Evolutionary conservation across 1,140 invertebrate species (phyloP).

Genomic region (Notospermus geniculatus): DNA sequence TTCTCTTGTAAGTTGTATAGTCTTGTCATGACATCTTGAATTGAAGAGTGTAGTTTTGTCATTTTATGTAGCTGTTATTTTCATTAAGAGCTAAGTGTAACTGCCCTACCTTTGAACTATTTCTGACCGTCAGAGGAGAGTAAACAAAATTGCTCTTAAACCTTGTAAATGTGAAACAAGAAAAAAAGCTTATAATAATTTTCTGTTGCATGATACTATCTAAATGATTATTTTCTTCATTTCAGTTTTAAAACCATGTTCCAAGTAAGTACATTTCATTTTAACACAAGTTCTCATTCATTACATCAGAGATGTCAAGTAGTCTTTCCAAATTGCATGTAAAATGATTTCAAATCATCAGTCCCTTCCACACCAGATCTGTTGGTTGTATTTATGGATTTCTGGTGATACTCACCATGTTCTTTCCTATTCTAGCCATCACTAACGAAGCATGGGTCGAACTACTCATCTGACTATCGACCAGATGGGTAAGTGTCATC

Average conservation of each 20-base stretch:
- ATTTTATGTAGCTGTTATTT: background rate
- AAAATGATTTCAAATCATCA: background rate
- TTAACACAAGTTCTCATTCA: too few relatives aligned
- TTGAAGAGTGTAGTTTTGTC: background rate
- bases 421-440: conserved; percentile 28
- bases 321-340: background rate
- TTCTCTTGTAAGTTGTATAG: conserved; percentile 43
- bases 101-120: too few relatives aligned
- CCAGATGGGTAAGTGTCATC: conserved; percentile 16
- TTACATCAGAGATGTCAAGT: too few relatives aligned
- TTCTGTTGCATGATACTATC: background rate
- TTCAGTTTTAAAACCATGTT: conserved; percentile 43
- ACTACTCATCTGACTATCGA: conserved; percentile 36
- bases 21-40: conserved; percentile 3
- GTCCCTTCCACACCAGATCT: background rate
- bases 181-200: too few relatives aligned
- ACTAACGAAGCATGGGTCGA: conserved; percentile 26
- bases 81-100: too few relatives aligned
- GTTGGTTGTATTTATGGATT: background rate
- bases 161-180: too few relatives aligned
- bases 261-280: conserved; percentile 28
- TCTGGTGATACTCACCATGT: background rate
- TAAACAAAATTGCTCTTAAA: too few relatives aligned
- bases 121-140: too few relatives aligned
- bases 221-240: conserved; percentile 20